Percentiles rank a stretch among this genome's conserved stretches.
phyloP scores from a whole-genome alignment of 1,140 invertebrate species.

The Caerostris extrusa region DNA sequence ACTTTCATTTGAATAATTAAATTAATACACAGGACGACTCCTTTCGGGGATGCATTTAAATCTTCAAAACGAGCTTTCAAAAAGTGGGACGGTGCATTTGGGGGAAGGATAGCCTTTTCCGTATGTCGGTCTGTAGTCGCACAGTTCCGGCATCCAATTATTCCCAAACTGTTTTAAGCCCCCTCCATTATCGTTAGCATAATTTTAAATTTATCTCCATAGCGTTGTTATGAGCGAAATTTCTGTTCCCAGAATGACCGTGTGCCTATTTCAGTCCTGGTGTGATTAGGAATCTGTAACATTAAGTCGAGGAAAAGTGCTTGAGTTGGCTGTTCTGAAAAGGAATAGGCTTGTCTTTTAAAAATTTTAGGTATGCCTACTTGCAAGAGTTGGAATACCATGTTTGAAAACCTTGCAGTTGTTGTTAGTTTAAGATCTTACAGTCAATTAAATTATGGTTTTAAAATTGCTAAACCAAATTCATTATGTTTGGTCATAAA shows the following conservation, averaged over 20 bases:
- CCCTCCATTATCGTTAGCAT: constrained; percentile 27
- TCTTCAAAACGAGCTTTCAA: not conserved
- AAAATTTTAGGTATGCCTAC: not conserved
- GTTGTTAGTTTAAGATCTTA: too few species aligned
- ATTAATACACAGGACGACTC: not conserved
- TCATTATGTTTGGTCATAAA: too few species aligned
- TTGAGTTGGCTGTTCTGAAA: not conserved
- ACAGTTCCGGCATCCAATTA: not conserved
- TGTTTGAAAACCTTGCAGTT: too few species aligned
- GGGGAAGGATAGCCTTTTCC: not conserved
- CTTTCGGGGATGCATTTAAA: not conserved
- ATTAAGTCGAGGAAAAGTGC: constrained; percentile 3
- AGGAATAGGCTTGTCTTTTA: not conserved
- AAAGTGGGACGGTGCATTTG: not conserved
- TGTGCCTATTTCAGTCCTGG: not conserved
- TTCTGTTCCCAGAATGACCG: not conserved
- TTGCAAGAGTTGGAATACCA: not conserved
- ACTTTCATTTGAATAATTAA: constrained; percentile 36
- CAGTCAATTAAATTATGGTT: too few species aligned
- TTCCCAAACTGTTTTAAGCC: constrained; percentile 27
- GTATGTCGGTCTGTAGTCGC: not conserved
- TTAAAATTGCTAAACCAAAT: too few species aligned
- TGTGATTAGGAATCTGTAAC: constrained; percentile 20
- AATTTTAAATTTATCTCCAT: constrained; percentile 36
- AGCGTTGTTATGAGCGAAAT: not conserved